phyloP scores from a whole-genome alignment of 2,888 invertebrate species.

The Brenthis hecate region DNA sequence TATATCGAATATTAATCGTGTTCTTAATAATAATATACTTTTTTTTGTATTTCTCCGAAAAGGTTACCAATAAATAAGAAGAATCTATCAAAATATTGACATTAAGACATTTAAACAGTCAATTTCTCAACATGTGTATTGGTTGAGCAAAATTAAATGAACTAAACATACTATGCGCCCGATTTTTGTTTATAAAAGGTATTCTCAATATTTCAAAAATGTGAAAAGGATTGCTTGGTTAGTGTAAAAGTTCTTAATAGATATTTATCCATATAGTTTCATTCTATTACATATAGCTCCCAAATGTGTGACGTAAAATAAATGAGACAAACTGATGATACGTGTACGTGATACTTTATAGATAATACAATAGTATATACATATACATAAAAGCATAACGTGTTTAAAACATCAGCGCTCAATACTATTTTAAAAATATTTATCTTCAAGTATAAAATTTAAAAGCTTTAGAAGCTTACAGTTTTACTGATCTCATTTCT shows the following conservation, averaged over 20 bases:
- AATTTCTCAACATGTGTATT: conserved; percentile 41
- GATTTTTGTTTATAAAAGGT: conserved; percentile 64
- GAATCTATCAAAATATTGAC: conserved; percentile 19
- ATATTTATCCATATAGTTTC: neutral
- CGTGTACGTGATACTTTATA: neutral
- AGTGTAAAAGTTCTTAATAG: conserved; percentile 23
- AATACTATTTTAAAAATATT: no score
- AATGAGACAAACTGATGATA: neutral
- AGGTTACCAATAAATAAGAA: neutral
- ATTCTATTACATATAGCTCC: no score
- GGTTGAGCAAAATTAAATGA: conserved; percentile 50
- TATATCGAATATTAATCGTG: no score
- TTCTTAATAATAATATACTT: neutral
- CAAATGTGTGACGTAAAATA: no score
- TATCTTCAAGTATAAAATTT: no score
- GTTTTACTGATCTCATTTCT: no score
- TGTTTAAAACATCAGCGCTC: no score
- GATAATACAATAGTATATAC: no score
- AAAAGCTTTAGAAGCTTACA: no score
- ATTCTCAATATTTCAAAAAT: conserved; percentile 74
- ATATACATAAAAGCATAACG: no score
- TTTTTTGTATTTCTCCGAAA: neutral
- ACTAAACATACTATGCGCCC: conserved; percentile 68
- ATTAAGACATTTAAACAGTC: neutral
- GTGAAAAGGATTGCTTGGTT: conserved; percentile 72